A percentile compares a stretch with the other conserved stretches of the same genome.
Conservation (phyloP, 2,113 vertebrate species). For the Heterotis niloticus region DNA sequence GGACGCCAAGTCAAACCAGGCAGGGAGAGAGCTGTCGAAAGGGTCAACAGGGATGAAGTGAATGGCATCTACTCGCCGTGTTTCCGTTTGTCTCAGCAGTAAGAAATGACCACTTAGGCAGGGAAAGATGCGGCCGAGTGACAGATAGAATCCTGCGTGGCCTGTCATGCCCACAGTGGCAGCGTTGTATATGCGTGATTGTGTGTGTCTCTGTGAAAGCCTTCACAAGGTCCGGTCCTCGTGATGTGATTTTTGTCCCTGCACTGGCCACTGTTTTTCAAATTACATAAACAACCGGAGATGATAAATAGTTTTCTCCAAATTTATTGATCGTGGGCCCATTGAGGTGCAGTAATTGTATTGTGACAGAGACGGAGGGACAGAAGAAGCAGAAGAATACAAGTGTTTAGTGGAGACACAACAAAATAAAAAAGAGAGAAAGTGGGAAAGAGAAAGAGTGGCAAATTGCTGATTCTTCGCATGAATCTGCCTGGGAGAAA, state of each 20-base stretch:
- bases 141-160: slow-evolving; percentile 29
- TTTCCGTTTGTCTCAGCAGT: slow-evolving; percentile 41
- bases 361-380: not conserved
- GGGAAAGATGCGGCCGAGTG: not conserved
- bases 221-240: not conserved
- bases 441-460: not conserved
- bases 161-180: slow-evolving; percentile 42
- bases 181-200: not conserved
- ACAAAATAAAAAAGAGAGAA: not conserved
- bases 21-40: not conserved
- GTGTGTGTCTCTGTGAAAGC: slow-evolving; percentile 16
- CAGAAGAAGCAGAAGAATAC: not conserved
- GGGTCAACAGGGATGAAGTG: not conserved
- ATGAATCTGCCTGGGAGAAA: not conserved
- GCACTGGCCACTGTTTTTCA: slow-evolving; percentile 24
- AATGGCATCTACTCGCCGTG: no score
- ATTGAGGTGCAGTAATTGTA: not conserved
- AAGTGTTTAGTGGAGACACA: not conserved
- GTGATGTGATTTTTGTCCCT: not conserved
- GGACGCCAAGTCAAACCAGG: not conserved
- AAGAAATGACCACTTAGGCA: slow-evolving; percentile 31
- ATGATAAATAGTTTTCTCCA: slow-evolving; percentile 9
- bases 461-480: not conserved
- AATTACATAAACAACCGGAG: not conserved
- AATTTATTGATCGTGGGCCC: slow-evolving; percentile 11